Conservation (phyloP, 2,888 invertebrate species). For the Trissolcus japonicus region DNA sequence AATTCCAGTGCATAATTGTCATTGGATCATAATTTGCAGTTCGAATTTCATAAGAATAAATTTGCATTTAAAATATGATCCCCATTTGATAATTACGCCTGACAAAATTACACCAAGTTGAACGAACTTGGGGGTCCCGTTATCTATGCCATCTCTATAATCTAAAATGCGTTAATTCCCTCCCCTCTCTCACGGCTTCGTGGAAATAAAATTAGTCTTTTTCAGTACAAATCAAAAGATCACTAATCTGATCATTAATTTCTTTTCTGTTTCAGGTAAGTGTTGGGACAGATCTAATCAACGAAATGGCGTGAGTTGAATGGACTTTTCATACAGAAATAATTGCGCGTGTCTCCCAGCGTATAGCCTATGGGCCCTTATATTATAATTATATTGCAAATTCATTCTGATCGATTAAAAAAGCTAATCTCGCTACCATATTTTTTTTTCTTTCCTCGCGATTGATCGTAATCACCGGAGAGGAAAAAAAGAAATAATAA, state of each 20-base stretch:
- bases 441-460: not conserved
- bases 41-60: too few species aligned
- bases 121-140: not conserved
- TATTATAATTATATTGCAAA: not conserved
- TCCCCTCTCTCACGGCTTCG: too few species aligned
- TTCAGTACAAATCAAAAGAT: constrained; percentile 3
- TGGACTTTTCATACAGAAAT: not conserved
- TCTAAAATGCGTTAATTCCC: too few species aligned
- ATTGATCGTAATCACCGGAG: not conserved
- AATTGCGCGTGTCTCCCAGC: not conserved
- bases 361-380: not conserved
- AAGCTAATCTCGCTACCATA: not conserved
- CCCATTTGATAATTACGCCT: too few species aligned
- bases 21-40: too few species aligned
- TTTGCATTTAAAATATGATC: too few species aligned
- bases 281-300: constrained; percentile 2
- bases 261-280: constrained; percentile 1
- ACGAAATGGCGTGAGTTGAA: constrained; percentile 1
- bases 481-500: constrained; percentile 15
- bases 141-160: too few species aligned
- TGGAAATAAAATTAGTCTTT: not conserved
- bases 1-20: too few species aligned
- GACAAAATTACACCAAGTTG: not conserved
- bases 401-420: constrained; percentile 1
- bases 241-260: not conserved